Base-by-base conservation (phyloP, 2,113 vertebrate species). In the Peucedramus taeniatus region DNA sequence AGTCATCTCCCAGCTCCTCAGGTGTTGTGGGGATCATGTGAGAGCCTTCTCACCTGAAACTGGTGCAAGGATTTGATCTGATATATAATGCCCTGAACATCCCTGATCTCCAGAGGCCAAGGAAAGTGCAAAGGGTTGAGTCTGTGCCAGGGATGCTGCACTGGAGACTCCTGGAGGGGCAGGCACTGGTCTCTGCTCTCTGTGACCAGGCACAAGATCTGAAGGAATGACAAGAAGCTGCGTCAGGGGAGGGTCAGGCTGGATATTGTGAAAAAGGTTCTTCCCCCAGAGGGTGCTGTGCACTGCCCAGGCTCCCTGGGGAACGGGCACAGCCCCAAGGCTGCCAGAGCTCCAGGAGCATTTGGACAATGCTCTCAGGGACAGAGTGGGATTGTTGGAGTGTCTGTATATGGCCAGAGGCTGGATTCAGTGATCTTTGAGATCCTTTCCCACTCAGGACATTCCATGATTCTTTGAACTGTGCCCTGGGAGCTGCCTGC, bases 281-380 rank as follows among this genome's bases (percentile, higher is more conserved):
- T 26, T 53, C 20, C 28, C n/a, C 19, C 45, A 60, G 45, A 82
- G 20, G 37, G 33, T 74, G 51, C 20, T 79, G 37, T 39, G 76
- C 50, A 71, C 31, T 42, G 57, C 2, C 3, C 40, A 47, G n/a
- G 30, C n/a, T 87, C 30, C 49, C 31, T 42, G 64, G 44, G 22
- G 77, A 72, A 57, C 33, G 44, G 42, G 2, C 60, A 45, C 0
- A 0, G 51, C 19, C 13, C 28, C 1, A 0, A 42, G 47, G 71
- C 63, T 83, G 35, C 63, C 87, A 77, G 56, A 90, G 56, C 35
- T 83, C 26, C 56, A 63, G 31, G 35, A 49, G 26, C 0, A 1
- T 61, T 76, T 83, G 49, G 31, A 28, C 19, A 51, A 0, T 0
- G 1, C 39, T 15, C 6, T 2, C 11, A 66, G 53, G 31, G 27